Base-by-base conservation (phyloP, 2,888 invertebrate genomes). In the Thymelicus acteon region DNA sequence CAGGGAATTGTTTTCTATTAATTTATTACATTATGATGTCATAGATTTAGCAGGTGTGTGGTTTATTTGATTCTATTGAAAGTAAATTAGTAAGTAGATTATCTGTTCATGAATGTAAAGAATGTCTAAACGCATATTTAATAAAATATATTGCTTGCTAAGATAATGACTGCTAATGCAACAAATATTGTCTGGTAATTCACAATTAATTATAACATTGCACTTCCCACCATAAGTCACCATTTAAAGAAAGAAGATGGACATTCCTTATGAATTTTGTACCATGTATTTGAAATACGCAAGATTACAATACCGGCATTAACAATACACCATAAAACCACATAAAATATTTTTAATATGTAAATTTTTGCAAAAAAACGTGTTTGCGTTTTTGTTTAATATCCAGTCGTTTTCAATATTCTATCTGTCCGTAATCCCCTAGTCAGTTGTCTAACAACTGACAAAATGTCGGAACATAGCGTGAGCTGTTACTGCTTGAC, bases 11-110 rank as follows among this genome's bases (percentile, higher is more conserved):
- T 52, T 52, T 52, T 15, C 6, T n/a, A 10, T 40, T 8, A 12
- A 44, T 12, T 8, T 4, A 44, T 44, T 10, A 1, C 8, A 12
- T 44, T 12, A 12, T 44, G 12, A 12, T 44, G 44, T 8, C 44
- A 12, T 44, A 44, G 8, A 44, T 10, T 10, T 10, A 44, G 40
- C 40, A 40, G 7, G 40, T 6, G 15, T 19, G 75, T 75, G 72
- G 75, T 78, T 78, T 74, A 72, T 76, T 79, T 80, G 80, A 80
- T 79, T 78, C 80, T 80, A 80, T 79, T 79, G 77, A 78, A 75
- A 65, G 74, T 75, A 72, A 70, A 73, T 37, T 37, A 72, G 72
- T 73, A 72, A 72, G 69, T 69, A 73, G 73, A 72, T 73, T 74
- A 73, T 65, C 68, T 73, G 67, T 75, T 68, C 67, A 73, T 75